These are phyloP conservation scores for Ictalurus punctatus DNA, from an alignment of 2,113 vertebrate genomes.

Conservation along the genomic window DNA sequence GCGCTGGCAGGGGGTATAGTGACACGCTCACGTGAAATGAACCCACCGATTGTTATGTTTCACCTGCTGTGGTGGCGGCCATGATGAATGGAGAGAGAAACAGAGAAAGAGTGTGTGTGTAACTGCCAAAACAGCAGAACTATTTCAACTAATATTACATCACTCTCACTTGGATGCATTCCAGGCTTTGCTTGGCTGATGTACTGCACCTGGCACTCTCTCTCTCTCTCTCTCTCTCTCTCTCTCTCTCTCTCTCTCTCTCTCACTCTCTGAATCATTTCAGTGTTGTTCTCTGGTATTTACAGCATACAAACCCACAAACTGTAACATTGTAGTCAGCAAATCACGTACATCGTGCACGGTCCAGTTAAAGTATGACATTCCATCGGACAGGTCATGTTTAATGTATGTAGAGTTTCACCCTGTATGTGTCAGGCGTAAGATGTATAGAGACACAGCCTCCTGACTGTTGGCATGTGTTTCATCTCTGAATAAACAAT, in stretches of 20 bases:
- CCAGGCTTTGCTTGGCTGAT: slow-evolving; percentile 60
- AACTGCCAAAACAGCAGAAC: slow-evolving; percentile 64
- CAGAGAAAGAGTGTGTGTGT: slow-evolving; percentile 27
- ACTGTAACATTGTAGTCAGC: background rate
- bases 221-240: slow-evolving; percentile 41
- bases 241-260: slow-evolving; percentile 27
- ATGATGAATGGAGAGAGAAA: slow-evolving; percentile 26
- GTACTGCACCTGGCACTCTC: slow-evolving; percentile 50
- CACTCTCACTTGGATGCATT: slow-evolving; percentile 62
- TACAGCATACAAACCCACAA: slow-evolving; percentile 2
- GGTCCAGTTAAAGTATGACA: slow-evolving; percentile 7
- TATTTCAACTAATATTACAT: slow-evolving; percentile 72
- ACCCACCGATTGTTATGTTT: slow-evolving; percentile 66
- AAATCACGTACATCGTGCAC: slow-evolving; percentile 5
- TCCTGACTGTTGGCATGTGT: slow-evolving; percentile 57
- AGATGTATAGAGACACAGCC: slow-evolving; percentile 56
- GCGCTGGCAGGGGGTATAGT: slow-evolving; percentile 16
- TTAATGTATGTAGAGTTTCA: slow-evolving; percentile 60
- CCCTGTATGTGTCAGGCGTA: slow-evolving; percentile 48
- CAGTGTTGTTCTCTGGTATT: background rate
- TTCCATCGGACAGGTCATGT: slow-evolving; percentile 54
- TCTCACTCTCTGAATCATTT: background rate
- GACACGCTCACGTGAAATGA: slow-evolving; percentile 52
- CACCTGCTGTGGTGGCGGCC: slow-evolving; percentile 64
- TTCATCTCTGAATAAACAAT: slow-evolving; percentile 65